phyloP scores from a whole-genome alignment of 2,888 invertebrate genomes.

The Synergus gifuensis region DNA sequence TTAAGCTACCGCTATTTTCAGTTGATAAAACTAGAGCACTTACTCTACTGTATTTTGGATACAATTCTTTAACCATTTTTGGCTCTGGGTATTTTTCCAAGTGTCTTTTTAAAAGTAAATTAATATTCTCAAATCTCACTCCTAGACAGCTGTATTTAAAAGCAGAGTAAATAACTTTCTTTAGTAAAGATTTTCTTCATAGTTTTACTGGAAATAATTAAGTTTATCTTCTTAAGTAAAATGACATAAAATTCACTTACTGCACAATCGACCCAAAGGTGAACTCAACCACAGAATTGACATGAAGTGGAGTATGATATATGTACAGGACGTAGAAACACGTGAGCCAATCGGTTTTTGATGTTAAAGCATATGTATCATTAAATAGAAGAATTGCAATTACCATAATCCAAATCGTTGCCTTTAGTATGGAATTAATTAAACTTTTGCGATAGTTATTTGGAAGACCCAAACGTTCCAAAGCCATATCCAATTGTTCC shows the following conservation, averaged over 20 bases:
- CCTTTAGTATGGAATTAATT: background rate
- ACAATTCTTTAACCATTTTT: background rate
- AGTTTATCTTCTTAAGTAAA: background rate
- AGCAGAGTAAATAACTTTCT: background rate
- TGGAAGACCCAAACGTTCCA: background rate
- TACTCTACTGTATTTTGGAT: conserved; percentile 33
- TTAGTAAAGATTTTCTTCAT: background rate
- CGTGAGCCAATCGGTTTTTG: background rate
- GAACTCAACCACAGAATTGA: conserved; percentile 9
- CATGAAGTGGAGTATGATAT: conserved; percentile 18
- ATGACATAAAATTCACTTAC: conserved; percentile 3
- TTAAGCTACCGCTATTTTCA: background rate
- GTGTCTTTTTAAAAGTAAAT: background rate
- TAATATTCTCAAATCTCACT: conserved; percentile 7
- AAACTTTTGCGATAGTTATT: conserved; percentile 1
- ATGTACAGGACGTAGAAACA: background rate
- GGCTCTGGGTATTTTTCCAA: background rate
- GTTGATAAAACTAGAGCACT: conserved; percentile 7
- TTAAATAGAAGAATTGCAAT: background rate
- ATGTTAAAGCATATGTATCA: background rate
- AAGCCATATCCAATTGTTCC: background rate
- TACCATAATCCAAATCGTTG: background rate
- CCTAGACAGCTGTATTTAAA: background rate
- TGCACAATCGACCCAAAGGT: background rate
- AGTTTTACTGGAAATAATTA: background rate